Evolutionary conservation across 2,888 invertebrate genomes (phyloP), one percentile per base, ranked within the genome.

Genomic region (Petrolisthes cinctipes): DNA sequence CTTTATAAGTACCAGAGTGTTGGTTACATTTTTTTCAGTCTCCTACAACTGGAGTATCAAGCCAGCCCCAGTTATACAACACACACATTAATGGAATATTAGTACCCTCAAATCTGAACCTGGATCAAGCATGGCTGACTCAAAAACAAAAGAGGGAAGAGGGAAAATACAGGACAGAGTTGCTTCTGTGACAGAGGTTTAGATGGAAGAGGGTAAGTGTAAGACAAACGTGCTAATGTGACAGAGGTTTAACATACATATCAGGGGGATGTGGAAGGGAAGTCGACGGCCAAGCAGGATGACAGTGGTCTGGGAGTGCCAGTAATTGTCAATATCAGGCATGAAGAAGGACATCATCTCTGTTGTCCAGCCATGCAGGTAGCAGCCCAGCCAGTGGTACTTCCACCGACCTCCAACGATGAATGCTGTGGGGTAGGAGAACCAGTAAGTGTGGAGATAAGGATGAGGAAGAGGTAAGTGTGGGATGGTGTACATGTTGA

Each of bases 311-410:
- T 95, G 96, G 0, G 96, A 95, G 92, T 97, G 96, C 97, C 97
- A 97, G 93, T 96, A 97, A 92, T 96, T 96, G 93, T 96, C 96
- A 89, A 95, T 95, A 90, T 96, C 95, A 0, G 96, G 96, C 37
- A 96, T 92, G 90, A 94, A 94, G 92, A 96, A 95, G 91, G 95
- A 95, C 92, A 96, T 93, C 91, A 94, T 94, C 93, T 97, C 97
- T 56, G 96, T 95, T 0, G 95, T 94, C 2, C 96, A 91, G 4
- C 96, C 96, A 92, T 96, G 96, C 4, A 96, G 92, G n/a, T 96
- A 92, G 0, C 95, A 95, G 0, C 94, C 95, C 23, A 96, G 91
- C 96, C 96, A 97, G 84, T 96, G 94, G 93, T 95, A 96, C 0
- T 95, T 94, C 93, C 95, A 95, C 83, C 96, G 93, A 0, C 96